Evolutionary conservation across 2,888 invertebrate species (phyloP).

Genomic region (Euphydryas editha): DNA sequence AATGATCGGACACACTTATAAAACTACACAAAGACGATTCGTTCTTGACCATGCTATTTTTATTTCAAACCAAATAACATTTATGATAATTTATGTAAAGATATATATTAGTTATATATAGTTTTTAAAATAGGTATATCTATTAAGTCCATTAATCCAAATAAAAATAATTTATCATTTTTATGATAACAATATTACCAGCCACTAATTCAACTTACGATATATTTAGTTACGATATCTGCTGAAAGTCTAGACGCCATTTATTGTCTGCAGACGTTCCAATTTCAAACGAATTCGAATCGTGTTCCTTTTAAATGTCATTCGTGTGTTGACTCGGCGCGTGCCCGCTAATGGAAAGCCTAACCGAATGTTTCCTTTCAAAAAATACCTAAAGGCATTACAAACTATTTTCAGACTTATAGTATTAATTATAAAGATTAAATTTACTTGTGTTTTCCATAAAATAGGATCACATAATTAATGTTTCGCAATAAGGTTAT

Average conservation of each 20-base stretch:
- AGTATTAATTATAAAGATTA: slow-evolving; percentile 36
- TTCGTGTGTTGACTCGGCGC: slow-evolving; percentile 77
- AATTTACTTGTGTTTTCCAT: slow-evolving; percentile 41
- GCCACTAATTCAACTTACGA: slow-evolving; percentile 34
- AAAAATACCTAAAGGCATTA: slow-evolving; percentile 48
- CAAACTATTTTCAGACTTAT: slow-evolving; percentile 44
- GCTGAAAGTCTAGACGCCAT: slow-evolving; percentile 75
- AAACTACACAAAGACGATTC: background rate
- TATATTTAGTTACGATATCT: slow-evolving; percentile 55
- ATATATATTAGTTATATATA: background rate
- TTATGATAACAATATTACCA: slow-evolving; percentile 12
- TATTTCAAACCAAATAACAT: slow-evolving; percentile 2
- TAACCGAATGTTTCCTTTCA: slow-evolving; percentile 65
- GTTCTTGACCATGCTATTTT: background rate
- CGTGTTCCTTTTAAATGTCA: slow-evolving; percentile 77
- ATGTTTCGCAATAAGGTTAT: slow-evolving; percentile 67
- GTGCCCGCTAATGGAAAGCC: slow-evolving; percentile 81
- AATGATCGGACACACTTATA: too few relatives aligned
- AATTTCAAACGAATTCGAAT: slow-evolving; percentile 73
- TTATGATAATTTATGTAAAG: background rate
- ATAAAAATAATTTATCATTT: slow-evolving; percentile 6
- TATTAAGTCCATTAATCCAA: slow-evolving; percentile 10
- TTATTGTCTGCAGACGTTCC: slow-evolving; percentile 67
- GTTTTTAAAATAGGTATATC: background rate
- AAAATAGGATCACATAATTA: slow-evolving; percentile 51